Evolutionary conservation across 2,797 vertebrate genomes (phyloP).

Genomic region (Enteromius trimaculatus): DNA sequence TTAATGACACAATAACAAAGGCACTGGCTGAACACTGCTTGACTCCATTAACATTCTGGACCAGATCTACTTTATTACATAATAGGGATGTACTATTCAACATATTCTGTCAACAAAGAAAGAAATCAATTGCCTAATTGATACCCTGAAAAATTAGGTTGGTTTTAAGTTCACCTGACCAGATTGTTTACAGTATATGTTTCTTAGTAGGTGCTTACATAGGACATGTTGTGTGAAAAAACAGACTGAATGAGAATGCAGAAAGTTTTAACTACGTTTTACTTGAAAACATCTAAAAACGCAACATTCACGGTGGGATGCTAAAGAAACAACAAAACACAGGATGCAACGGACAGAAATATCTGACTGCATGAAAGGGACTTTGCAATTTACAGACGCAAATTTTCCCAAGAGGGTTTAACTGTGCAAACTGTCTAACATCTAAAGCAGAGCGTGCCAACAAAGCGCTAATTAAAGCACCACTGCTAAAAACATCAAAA

Average conservation of each 20-base stretch:
- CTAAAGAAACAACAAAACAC: neutral
- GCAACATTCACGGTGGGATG: neutral
- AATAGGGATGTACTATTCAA: neutral
- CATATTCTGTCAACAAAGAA: neutral
- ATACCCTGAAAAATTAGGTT: neutral
- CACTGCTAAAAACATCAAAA: neutral
- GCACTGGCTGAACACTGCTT: conserved; percentile 18
- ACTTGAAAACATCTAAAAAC: neutral
- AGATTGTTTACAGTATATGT: neutral
- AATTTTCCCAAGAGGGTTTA: conserved; percentile 22
- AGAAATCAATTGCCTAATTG: neutral
- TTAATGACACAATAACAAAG: conserved; percentile 27
- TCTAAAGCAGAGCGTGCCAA: neutral
- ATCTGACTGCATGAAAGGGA: neutral
- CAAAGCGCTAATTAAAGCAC: neutral
- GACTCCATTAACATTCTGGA: conserved; percentile 15
- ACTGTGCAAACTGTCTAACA: conserved; percentile 23
- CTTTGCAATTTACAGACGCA: conserved; percentile 8
- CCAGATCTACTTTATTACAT: conserved; percentile 9
- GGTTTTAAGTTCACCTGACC: neutral
- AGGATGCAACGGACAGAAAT: neutral
- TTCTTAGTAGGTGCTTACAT: neutral
- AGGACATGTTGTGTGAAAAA: neutral
- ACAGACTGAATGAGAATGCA: neutral
- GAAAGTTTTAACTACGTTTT: neutral